A percentile compares a stretch with the other conserved stretches of the same genome.
These are phyloP conservation scores for Popillia japonica DNA, from an alignment of 1,140 invertebrate genomes.

Conservation along the genomic window DNA sequence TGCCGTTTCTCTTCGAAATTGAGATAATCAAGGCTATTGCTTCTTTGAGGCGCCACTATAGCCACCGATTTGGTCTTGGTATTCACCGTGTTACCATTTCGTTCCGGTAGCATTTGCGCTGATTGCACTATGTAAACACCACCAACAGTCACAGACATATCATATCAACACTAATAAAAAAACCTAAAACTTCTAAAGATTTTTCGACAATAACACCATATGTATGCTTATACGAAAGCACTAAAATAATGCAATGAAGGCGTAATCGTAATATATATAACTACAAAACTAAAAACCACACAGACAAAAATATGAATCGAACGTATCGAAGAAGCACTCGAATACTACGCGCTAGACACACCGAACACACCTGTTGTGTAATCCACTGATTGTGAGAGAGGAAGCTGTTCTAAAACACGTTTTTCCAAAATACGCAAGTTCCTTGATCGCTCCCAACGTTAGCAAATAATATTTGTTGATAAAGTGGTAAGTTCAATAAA, in stretches of 20 bases:
- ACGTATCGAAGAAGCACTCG: background rate
- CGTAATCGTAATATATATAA: background rate
- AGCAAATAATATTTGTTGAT: background rate
- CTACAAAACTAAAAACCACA: background rate
- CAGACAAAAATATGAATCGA: background rate
- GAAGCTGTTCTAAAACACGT: slow-evolving; percentile 1
- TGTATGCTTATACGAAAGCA: background rate
- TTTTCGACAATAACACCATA: background rate
- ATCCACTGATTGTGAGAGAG: background rate
- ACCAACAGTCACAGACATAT: slow-evolving; percentile 54
- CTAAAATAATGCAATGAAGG: background rate
- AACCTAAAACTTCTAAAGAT: background rate
- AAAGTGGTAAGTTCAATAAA: background rate
- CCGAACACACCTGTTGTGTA: slow-evolving; percentile 13
- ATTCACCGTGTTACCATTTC: slow-evolving; percentile 59
- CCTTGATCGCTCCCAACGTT: background rate
- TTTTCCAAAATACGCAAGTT: slow-evolving; percentile 19
- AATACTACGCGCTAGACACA: background rate
- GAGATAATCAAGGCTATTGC: slow-evolving; percentile 86
- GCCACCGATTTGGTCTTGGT: slow-evolving; percentile 68
- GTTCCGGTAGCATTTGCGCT: slow-evolving; percentile 47
- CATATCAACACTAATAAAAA: slow-evolving; percentile 35
- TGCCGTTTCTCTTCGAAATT: slow-evolving; percentile 91
- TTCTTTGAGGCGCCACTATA: slow-evolving; percentile 74
- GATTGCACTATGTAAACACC: slow-evolving; percentile 53